phyloP scores from a whole-genome alignment of 1,140 invertebrate genomes.

The Atta texana region DNA sequence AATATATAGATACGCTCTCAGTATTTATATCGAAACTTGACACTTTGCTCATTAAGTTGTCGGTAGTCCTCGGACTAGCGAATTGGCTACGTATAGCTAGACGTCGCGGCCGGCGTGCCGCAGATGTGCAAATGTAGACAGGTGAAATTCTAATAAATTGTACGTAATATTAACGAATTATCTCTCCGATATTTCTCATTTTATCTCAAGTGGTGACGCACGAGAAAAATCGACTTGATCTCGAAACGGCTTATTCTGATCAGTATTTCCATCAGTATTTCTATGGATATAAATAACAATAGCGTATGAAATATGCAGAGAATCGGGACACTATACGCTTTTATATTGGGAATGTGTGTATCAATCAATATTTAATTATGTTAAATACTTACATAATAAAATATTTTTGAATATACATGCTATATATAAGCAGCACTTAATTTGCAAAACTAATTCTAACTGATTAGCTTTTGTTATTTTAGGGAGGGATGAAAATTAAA shows the following conservation, averaged over 20 bases:
- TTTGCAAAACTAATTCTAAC: slow-evolving; percentile 1
- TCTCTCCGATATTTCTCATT: slow-evolving; percentile 13
- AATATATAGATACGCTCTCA: neutral
- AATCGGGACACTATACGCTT: neutral
- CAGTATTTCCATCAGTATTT: neutral
- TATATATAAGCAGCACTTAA: neutral
- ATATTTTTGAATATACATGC: slow-evolving; percentile 1
- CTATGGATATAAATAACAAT: slow-evolving; percentile 12
- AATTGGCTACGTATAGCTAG: neutral
- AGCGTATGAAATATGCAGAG: slow-evolving; percentile 15
- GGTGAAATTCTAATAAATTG: neutral
- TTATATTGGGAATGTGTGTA: neutral
- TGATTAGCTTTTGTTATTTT: neutral
- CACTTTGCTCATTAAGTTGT: slow-evolving; percentile 10
- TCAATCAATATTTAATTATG: slow-evolving; percentile 13
- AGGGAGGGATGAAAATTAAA: neutral
- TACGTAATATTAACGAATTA: neutral
- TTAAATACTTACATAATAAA: neutral
- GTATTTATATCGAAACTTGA: neutral
- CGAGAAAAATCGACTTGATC: slow-evolving; percentile 6
- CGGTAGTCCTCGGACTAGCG: neutral
- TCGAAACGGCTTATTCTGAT: neutral
- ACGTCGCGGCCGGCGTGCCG: neutral
- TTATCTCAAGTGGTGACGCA: slow-evolving; percentile 13
- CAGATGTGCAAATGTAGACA: slow-evolving; percentile 8